A percentile compares a stretch with the other conserved stretches of the same genome.
phyloP scores from a whole-genome alignment of 1,140 invertebrate species.

The Pygmarrhopalites habei region DNA sequence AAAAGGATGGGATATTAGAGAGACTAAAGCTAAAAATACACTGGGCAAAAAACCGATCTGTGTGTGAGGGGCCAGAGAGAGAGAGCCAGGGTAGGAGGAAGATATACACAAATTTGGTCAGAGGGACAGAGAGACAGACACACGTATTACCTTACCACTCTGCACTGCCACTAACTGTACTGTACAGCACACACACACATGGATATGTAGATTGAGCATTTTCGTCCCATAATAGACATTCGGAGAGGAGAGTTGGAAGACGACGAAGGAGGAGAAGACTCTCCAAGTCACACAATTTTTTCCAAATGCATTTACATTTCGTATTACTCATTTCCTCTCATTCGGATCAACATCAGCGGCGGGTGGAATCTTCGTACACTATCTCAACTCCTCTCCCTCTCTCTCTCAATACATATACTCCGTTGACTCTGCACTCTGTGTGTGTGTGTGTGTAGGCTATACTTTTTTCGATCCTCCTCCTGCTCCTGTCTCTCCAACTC shows the following conservation, averaged over 20 bases:
- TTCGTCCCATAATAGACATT: background rate
- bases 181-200: no score
- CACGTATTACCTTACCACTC: slow-evolving; percentile 16
- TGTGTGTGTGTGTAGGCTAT: no score
- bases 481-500: no score
- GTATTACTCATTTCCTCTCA: slow-evolving; percentile 12
- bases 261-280: no score
- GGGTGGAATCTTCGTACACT: no score
- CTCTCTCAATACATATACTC: no score
- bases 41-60: slow-evolving; percentile 22
- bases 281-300: background rate
- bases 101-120: slow-evolving; percentile 36
- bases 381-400: no score
- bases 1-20: background rate
- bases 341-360: background rate
- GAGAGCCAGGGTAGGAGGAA: no score
- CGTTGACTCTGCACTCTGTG: no score
- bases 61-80: slow-evolving; percentile 19
- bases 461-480: no score
- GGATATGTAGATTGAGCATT: background rate
- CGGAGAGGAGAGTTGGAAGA: no score
- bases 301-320: slow-evolving; percentile 5
- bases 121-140: slow-evolving; percentile 19
- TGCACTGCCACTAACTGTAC: background rate
- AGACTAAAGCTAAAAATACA: slow-evolving; percentile 24